phyloP scores from a whole-genome alignment of 2,888 invertebrate species.

The Conus canariensis region DNA sequence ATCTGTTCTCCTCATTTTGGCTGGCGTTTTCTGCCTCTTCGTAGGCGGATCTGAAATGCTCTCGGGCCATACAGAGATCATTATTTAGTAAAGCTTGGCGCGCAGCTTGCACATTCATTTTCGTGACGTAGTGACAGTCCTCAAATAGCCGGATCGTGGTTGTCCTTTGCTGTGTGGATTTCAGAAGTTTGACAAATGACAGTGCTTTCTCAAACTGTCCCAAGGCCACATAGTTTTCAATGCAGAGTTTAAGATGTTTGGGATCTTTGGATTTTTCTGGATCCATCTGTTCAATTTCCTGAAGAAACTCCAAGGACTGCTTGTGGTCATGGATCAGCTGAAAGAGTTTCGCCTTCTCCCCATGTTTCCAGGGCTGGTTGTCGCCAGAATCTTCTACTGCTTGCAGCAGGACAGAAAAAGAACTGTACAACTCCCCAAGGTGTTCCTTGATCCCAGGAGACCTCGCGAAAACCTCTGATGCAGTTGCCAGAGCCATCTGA shows the following conservation, averaged over 20 bases:
- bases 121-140: slow-evolving; percentile 16
- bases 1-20: not conserved
- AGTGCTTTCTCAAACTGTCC: not conserved
- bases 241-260: not conserved
- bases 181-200: not conserved
- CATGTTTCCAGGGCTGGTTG: not conserved
- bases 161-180: not conserved
- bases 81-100: slow-evolving; percentile 1
- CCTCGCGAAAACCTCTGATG: not conserved
- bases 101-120: slow-evolving; percentile 22
- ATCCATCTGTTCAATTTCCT: slow-evolving; percentile 26
- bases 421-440: slow-evolving; percentile 1
- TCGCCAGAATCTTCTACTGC: not conserved
- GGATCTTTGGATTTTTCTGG: slow-evolving; percentile 14
- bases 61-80: not conserved
- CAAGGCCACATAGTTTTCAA: not conserved
- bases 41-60: not conserved
- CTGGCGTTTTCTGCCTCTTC: not conserved
- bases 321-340: slow-evolving; percentile 7
- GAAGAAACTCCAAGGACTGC: slow-evolving; percentile 7
- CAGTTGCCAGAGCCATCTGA: not conserved
- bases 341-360: slow-evolving; percentile 18
- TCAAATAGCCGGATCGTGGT: slow-evolving; percentile 13
- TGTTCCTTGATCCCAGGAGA: not conserved
- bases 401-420: slow-evolving; percentile 22